These are phyloP conservation scores for Copidosoma floridanum DNA, from an alignment of 1,140 invertebrate species.

Conservation along the genomic window DNA sequence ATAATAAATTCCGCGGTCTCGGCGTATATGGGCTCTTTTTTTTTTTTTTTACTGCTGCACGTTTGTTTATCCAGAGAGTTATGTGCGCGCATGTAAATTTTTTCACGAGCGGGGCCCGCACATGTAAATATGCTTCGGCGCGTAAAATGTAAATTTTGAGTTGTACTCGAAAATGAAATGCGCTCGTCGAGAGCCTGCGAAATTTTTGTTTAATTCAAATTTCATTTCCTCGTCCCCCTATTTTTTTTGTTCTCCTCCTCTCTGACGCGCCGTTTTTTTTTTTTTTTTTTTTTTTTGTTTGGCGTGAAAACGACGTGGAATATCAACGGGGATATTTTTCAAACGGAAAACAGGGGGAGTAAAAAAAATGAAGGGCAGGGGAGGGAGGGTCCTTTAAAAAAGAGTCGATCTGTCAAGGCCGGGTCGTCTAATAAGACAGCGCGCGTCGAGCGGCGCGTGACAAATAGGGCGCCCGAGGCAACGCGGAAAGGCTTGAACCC, in stretches of 20 bases:
- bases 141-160: constrained; percentile 17
- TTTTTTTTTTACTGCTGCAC: neutral
- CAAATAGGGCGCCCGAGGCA: constrained; percentile 35
- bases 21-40: neutral
- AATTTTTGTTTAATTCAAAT: constrained; percentile 7
- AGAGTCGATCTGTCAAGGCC: constrained; percentile 20
- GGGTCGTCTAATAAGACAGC: constrained; percentile 26
- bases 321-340: constrained; percentile 10
- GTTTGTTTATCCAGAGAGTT: constrained; percentile 9
- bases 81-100: constrained; percentile 12
- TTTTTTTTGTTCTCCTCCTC: too few relatives aligned
- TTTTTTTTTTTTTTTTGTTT: too few relatives aligned
- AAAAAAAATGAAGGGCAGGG: too few relatives aligned
- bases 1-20: constrained; percentile 15
- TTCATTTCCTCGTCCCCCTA: neutral
- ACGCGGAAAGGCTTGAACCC: constrained; percentile 26
- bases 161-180: neutral
- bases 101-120: neutral
- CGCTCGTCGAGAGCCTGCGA: neutral
- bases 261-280: too few relatives aligned
- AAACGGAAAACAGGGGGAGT: neutral
- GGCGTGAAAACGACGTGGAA: neutral
- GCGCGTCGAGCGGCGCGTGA: constrained; percentile 17
- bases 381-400: constrained; percentile 1
- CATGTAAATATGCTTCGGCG: constrained; percentile 19